Percentiles rank a stretch among this genome's conserved stretches.
Evolutionary conservation across 1,140 invertebrate species (phyloP).

Genomic region (Euschistus heros): DNA sequence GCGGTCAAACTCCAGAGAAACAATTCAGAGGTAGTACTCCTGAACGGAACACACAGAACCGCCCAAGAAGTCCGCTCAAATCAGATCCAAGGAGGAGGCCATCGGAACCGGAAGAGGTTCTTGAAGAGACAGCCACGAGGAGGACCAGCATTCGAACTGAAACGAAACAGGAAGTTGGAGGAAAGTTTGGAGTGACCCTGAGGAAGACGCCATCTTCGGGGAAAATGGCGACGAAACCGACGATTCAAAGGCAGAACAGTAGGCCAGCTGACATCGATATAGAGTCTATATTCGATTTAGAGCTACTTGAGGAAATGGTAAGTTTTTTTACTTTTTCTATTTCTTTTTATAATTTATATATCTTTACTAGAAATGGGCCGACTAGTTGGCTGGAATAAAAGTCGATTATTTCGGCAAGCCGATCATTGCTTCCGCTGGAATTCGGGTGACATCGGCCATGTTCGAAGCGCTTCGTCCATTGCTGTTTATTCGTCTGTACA

Average conservation of each 20-base stretch:
- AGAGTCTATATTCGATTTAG: slow-evolving; percentile 57
- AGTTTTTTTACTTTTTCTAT: slow-evolving; percentile 26
- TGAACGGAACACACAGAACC: too few species aligned
- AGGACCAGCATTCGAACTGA: slow-evolving; percentile 1
- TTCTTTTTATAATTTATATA: too few species aligned
- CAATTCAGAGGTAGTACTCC: too few species aligned
- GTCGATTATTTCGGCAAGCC: too few species aligned
- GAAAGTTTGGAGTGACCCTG: slow-evolving; percentile 53
- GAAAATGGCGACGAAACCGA: slow-evolving; percentile 32
- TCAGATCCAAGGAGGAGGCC: background rate
- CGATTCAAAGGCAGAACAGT: slow-evolving; percentile 1
- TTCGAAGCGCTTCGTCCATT: too few species aligned
- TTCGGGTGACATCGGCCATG: too few species aligned
- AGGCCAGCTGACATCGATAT: slow-evolving; percentile 40
- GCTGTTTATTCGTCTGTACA: too few species aligned
- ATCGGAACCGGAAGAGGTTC: background rate
- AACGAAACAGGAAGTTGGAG: slow-evolving; percentile 29
- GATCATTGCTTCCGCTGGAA: too few species aligned
- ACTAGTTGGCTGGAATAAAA: too few species aligned
- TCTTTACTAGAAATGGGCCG: too few species aligned
- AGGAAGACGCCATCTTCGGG: slow-evolving; percentile 39
- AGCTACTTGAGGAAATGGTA: slow-evolving; percentile 55
- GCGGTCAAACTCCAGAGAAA: background rate
- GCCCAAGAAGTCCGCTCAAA: background rate
- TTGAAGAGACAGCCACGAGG: background rate